phyloP scores from a whole-genome alignment of 23 tunicate species.

The Trididemnum miniatum region DNA sequence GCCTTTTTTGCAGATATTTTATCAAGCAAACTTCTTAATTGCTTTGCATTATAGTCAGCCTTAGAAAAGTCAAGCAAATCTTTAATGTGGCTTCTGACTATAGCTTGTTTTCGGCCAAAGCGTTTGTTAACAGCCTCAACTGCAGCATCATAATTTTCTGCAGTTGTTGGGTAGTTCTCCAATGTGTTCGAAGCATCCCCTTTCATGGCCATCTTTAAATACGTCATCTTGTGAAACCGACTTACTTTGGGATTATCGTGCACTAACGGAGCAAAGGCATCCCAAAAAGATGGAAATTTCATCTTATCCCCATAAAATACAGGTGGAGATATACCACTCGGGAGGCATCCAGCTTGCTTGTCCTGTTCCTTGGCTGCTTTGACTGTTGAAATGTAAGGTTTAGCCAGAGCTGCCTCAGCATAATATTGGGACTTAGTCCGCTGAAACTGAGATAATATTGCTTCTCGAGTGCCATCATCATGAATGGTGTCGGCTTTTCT shows the following conservation, averaged over 20 bases:
- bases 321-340: not conserved
- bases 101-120: not conserved
- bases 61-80: not conserved
- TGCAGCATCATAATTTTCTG: not conserved
- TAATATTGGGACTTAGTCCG: not conserved
- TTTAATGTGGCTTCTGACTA: not conserved
- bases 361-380: not conserved
- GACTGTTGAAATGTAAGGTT: not conserved
- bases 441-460: not conserved
- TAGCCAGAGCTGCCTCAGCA: not conserved
- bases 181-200: not conserved
- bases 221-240: no score
- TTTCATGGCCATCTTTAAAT: constrained; percentile 1
- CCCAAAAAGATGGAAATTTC: no score
- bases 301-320: constrained; percentile 4
- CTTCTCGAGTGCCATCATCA: not conserved
- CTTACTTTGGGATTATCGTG: no score
- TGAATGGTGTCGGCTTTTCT: not conserved
- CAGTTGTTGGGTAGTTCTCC: not conserved
- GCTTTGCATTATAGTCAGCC: not conserved
- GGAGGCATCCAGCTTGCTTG: constrained; percentile 7
- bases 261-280: no score
- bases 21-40: not conserved
- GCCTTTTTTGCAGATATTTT: not conserved
- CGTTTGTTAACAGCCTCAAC: not conserved